These are phyloP conservation scores for Campaea margaritaria DNA, from an alignment of 2,888 invertebrate species.

Conservation along the genomic window DNA sequence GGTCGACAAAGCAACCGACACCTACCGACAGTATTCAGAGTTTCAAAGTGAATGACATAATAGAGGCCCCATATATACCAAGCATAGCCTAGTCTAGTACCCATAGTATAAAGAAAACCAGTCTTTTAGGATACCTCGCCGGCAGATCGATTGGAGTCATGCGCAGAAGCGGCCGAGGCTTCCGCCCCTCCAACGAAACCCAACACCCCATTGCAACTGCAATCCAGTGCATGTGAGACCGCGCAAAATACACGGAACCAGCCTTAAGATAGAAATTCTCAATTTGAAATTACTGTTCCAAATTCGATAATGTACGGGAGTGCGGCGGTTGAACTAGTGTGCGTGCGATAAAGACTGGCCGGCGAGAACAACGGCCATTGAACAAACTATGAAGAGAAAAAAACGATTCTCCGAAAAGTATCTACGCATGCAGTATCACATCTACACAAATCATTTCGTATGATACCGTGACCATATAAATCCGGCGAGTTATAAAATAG, in stretches of 20 bases:
- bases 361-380: slow-evolving; percentile 28
- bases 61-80: slow-evolving; percentile 58
- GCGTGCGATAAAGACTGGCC: slow-evolving; percentile 27
- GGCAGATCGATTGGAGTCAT: slow-evolving; percentile 80
- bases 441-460: slow-evolving; percentile 62
- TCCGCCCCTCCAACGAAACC: slow-evolving; percentile 59
- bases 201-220: slow-evolving; percentile 77
- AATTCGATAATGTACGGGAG: slow-evolving; percentile 35
- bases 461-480: slow-evolving; percentile 71
- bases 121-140: slow-evolving; percentile 72
- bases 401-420: slow-evolving; percentile 65
- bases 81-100: slow-evolving; percentile 43
- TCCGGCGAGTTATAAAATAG: slow-evolving; percentile 45
- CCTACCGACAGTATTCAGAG: slow-evolving; percentile 68
- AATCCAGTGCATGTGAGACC: slow-evolving; percentile 79
- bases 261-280: slow-evolving; percentile 21
- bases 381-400: slow-evolving; percentile 81
- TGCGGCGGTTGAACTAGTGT: slow-evolving; percentile 13
- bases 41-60: slow-evolving; percentile 83
- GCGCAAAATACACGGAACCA: slow-evolving; percentile 58
- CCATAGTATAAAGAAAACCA: slow-evolving; percentile 60
- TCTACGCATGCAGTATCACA: slow-evolving; percentile 52
- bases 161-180: slow-evolving; percentile 64
- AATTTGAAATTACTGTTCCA: slow-evolving; percentile 9
- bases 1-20: slow-evolving; percentile 45